These are phyloP conservation scores for Ammodytes marinus DNA, from an alignment of 2,113 vertebrate genomes.

Conservation along the genomic window DNA sequence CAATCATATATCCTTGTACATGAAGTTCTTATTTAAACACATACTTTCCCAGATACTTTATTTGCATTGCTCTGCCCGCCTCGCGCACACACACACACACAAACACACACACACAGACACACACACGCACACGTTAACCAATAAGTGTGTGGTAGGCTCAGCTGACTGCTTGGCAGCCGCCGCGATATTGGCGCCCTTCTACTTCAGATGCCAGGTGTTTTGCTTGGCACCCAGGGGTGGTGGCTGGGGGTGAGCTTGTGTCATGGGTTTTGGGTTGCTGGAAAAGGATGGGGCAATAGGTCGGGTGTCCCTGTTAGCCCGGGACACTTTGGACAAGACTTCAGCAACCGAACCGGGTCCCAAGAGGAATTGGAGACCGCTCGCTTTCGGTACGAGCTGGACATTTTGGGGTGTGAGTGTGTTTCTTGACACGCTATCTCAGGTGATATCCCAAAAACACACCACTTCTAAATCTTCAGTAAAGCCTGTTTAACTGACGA, in stretches of 20 bases:
- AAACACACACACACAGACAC: conserved; percentile 29
- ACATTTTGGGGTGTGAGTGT: conserved; percentile 6
- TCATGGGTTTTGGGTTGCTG: conserved; percentile 76
- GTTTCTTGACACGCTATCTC: background rate
- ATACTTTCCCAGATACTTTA: conserved; percentile 10
- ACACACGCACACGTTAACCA: conserved; percentile 36
- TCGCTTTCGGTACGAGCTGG: conserved; percentile 31
- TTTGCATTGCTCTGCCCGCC: background rate
- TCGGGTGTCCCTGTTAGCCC: conserved; percentile 63
- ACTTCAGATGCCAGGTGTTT: conserved; percentile 79
- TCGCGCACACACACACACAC: conserved; percentile 36
- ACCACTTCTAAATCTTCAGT: background rate
- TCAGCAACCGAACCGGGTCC: background rate
- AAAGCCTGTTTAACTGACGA: conserved; percentile 21
- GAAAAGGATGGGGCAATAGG: conserved; percentile 55
- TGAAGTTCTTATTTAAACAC: conserved; percentile 27
- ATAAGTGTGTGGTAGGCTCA: conserved; percentile 64
- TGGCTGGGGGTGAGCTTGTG: conserved; percentile 53
- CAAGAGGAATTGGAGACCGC: conserved; percentile 38
- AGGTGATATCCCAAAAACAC: conserved; percentile 1
- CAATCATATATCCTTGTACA: conserved; percentile 2
- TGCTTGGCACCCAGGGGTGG: conserved; percentile 67
- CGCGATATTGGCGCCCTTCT: conserved; percentile 73
- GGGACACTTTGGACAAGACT: conserved; percentile 16
- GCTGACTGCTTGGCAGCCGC: conserved; percentile 73